phyloP scores from a whole-genome alignment of 2,113 vertebrate genomes.

The Eudyptes chrysolophus region DNA sequence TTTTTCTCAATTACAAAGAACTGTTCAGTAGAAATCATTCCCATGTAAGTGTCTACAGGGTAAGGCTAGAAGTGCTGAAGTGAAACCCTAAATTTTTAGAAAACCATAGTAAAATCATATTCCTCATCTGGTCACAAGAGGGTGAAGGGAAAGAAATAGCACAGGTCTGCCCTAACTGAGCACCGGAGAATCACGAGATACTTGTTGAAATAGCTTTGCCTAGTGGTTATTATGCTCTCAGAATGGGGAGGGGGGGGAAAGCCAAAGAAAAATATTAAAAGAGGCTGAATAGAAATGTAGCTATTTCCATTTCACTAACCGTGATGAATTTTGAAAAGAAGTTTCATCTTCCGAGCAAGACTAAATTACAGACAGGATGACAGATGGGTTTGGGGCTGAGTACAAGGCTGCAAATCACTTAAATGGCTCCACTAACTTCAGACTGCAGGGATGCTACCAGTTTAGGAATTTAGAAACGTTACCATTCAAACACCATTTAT shows the following conservation, averaged over 20 bases:
- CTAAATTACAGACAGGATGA: slow-evolving; percentile 21
- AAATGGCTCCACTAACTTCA: neutral
- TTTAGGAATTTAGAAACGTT: neutral
- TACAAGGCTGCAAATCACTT: neutral
- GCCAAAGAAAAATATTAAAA: neutral
- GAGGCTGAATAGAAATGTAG: neutral
- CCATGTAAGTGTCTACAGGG: neutral
- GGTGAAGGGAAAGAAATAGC: neutral
- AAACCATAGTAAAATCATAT: neutral
- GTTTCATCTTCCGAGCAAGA: slow-evolving; percentile 25
- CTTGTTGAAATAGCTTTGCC: neutral
- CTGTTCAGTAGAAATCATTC: neutral
- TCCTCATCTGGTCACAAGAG: neutral
- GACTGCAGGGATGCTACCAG: neutral
- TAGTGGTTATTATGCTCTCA: neutral
- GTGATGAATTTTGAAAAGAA: slow-evolving; percentile 25
- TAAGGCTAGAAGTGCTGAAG: neutral
- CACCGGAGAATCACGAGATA: neutral
- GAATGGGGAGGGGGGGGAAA: neutral
- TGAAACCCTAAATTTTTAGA: neutral
- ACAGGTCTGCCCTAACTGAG: neutral
- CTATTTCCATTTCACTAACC: neutral
- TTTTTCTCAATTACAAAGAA: neutral
- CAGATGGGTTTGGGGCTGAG: slow-evolving; percentile 12
- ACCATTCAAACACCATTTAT: neutral